Base-by-base conservation (phyloP, 2,888 invertebrate genomes). In the Oscheius sp. region DNA sequence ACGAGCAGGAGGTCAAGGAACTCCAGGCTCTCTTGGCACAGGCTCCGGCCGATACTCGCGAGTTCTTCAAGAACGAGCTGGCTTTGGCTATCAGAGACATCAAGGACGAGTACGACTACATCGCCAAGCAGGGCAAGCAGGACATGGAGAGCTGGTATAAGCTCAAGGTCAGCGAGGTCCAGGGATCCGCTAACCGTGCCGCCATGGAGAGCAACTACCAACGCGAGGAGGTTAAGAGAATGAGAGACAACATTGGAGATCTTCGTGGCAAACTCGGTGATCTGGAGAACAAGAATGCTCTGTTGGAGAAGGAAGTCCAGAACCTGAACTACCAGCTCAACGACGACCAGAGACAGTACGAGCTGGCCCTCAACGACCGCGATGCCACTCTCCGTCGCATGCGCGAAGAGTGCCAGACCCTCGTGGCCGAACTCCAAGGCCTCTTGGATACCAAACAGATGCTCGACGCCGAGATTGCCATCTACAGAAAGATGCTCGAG, bases 401-500 rank as follows among this genome's bases (percentile, higher is more conserved):
- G 86, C 85, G 88, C 70, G 89, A 89, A 71, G 89, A 89, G 78
- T 86, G 89, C 76, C 86, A 88, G 73, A 90, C 91, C 48, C 85
- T 91, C 37, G 83, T 83, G 84, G 87, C 87, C 32, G 88, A 88
- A 68, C 83, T 83, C 42, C 83, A 83, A 65, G 88, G 88, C 80
- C 84, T 91, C 73, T 89, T 91, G 86, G 91, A 91, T 84, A 90
- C 90, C 83, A 92, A 92, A 83, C 90, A 91, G 75, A 91, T 91
- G 68, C 87, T 92, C 79, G 92, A 91, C 87, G 90, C 91, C 73
- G 91, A 91, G 87, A 91, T 91, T 80, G 91, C 91, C 82, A 92
- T 92, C 77, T 91, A 92, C 90, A 89, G 91, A 79, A 91, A 91
- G 81, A 90, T 91, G 87, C 85, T 91, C 84, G 92, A 91, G 86